Evolutionary conservation across 2,113 vertebrate species (phyloP), one percentile per base, ranked within the genome.

Genomic region (Circaetus gallicus): DNA sequence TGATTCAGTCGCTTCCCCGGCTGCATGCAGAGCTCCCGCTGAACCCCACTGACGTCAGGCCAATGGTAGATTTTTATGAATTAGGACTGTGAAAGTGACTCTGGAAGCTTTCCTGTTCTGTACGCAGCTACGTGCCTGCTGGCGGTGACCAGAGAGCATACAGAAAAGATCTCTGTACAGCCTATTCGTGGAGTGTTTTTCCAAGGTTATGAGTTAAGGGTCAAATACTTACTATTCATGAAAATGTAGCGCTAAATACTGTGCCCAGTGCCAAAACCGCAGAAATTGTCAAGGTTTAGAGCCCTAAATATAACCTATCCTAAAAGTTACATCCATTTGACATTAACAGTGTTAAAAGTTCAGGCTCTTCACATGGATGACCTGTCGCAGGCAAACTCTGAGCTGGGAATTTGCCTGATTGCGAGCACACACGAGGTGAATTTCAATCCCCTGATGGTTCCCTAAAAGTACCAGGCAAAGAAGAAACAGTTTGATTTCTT

Each of bases 151-250:
- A 8, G 16, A n/a, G 45, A 88, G 78, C 12, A 1, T 45, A 6
- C 38, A 52, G 65, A 67, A 45, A 31, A 91, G 47, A 34, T 80
- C 56, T 74, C 72, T 72, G 34, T 66, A 34, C 12, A 11, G 43
- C 38, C 26, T 79, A 2, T 49, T 91, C 3, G 7, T 53, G 50
- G 73, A 95, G 66, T 7, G 1, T 78, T 89, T 94, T 79, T 70
- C 72, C 66, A 83, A 34, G 50, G 67, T 91, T 93, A 55, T 26
- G 66, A 93, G 62, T 95, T 89, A 87, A 71, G 72, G 77, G 78
- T 96, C 92, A 92, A 5, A 81, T 82, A 78, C 87, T 95, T 94
- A 77, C 73, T 76, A 4, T 72, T 85, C 38, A 34, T 91, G 67
- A 92, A 92, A 80, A 78, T 11, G 36, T 66, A n/a, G 53, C 24